Evolutionary conservation across 1,140 invertebrate species (phyloP), one percentile per base, ranked within the genome.

Genomic region (Meloidogyne chitwoodi): DNA sequence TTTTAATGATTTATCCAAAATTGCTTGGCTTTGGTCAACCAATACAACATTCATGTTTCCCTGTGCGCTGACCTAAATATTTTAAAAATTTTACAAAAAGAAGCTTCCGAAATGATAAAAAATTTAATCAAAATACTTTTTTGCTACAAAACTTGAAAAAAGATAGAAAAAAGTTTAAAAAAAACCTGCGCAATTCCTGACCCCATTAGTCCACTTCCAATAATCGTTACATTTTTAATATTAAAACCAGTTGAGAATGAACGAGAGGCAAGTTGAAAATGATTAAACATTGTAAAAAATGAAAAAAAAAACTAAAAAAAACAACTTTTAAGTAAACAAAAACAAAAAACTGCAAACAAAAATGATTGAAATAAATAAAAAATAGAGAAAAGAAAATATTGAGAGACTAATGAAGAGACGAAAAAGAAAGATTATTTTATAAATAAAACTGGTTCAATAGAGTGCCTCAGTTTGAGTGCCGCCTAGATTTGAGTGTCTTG

Each of bases 201-300:
- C 22, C 93, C 93, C 93, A 95, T 95, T 0, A 94, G 87, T 26
- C 93, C 93, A 78, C 92, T 91, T 27, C 93, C 93, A 80, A 95
- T 92, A 62, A 95, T 90, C 16, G 92, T 92, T 31, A 94, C 91
- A 90, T 93, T 91, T 87, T 93, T 93, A 67, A 94, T 91, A 10
- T 79, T 76, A 68, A 26, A 24, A 34, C 24, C 71, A 24, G 71
- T 73, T 6, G 71, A 26, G 64, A 34, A 73, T 29, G 24, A 27
- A 16, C 71, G 71, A 14, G 61, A 61, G 19, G 71, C 56, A 27
- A n/a, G 61, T 70, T 70, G 44, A 5, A 70, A 26, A 44, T 29
- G 27, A 1, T 26, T 56, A 22, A 70, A 70, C 68, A 70, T 70
- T 70, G 48, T 56, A 19, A 41, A 41, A 41, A 41, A 41, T 41